Evolutionary conservation across 2,797 vertebrate genomes (phyloP).

Genomic region (Simalia tracyae): DNA sequence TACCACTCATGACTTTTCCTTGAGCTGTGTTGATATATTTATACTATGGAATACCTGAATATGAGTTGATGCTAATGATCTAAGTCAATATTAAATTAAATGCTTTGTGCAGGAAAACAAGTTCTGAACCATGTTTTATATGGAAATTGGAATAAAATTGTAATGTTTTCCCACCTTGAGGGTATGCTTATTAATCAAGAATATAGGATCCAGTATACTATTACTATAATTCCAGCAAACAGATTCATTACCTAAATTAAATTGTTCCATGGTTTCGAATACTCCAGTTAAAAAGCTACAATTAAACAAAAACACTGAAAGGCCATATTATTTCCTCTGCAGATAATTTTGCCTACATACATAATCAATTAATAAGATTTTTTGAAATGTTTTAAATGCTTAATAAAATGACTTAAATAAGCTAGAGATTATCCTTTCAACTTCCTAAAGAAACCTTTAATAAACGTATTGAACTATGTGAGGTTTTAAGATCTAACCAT

Average conservation of each 20-base stretch:
- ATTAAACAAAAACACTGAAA: background rate
- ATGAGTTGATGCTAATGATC: background rate
- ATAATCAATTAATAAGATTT: background rate
- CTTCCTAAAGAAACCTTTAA: constrained; percentile 22
- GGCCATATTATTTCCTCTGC: background rate
- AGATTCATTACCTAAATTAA: constrained; percentile 15
- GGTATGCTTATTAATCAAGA: constrained; percentile 14
- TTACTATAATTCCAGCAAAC: constrained; percentile 6
- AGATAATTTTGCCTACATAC: background rate
- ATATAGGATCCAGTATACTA: background rate
- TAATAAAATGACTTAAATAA: constrained; percentile 31
- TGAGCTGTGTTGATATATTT: accelerated
- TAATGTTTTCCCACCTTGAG: background rate
- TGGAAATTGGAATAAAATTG: constrained; percentile 11
- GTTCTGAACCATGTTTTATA: background rate
- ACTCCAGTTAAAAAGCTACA: background rate
- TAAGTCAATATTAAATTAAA: background rate
- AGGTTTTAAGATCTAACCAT: constrained; percentile 10
- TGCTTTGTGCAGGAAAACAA: background rate
- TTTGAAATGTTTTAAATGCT: constrained; percentile 15
- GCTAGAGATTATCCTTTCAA: background rate
- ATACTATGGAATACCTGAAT: background rate
- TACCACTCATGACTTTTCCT: constrained; percentile 16
- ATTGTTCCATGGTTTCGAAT: background rate
- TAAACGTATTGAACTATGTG: background rate